A percentile compares a stretch with the other conserved stretches of the same genome.
phyloP scores from a whole-genome alignment of 2,113 vertebrate species.

The Cyphomyrus plagiostoma region DNA sequence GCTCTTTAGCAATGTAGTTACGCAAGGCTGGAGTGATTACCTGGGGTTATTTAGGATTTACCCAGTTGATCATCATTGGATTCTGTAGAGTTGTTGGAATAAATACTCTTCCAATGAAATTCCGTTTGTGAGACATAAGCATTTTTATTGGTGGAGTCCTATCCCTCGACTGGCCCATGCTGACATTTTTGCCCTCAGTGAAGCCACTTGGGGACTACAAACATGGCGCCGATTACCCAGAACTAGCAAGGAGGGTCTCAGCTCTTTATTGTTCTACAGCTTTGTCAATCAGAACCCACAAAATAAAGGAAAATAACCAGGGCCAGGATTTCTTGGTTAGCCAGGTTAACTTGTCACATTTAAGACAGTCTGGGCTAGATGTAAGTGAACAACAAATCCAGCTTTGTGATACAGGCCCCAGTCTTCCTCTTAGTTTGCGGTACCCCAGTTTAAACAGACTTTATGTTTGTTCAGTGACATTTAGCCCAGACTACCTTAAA shows the following conservation, averaged over 20 bases:
- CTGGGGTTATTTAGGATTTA: background rate
- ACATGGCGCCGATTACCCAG: background rate
- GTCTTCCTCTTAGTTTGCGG: background rate
- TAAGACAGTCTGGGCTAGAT: background rate
- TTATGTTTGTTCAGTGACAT: background rate
- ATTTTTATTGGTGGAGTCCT: too few relatives aligned
- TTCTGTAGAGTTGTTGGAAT: background rate
- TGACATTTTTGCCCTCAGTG: background rate
- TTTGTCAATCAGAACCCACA: background rate
- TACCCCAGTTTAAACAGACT: background rate
- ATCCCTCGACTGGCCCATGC: background rate
- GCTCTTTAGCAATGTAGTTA: background rate
- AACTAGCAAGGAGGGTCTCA: background rate
- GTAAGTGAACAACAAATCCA: background rate
- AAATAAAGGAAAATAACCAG: background rate
- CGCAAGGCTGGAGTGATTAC: background rate
- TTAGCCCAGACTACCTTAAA: background rate
- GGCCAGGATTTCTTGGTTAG: background rate
- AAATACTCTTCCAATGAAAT: background rate
- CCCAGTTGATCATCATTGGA: background rate
- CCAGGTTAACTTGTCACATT: background rate
- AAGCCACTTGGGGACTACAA: background rate
- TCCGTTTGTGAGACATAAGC: background rate
- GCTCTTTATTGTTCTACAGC: background rate
- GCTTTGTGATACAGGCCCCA: background rate